Conservation (phyloP, 2,797 vertebrate species). For the Threskiornis aethiopicus region DNA sequence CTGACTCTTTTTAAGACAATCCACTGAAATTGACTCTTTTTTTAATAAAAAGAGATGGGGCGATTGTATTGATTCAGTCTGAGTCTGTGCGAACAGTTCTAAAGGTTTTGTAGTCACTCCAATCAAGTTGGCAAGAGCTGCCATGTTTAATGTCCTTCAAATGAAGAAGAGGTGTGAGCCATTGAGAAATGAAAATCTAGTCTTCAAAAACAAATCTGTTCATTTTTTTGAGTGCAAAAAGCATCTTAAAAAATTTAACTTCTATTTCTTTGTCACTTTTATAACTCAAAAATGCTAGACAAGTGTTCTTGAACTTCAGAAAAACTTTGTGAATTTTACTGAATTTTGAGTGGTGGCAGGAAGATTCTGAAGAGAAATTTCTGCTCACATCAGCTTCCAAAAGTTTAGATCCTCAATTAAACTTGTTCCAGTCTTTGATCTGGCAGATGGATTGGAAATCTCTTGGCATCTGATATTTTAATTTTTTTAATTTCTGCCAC, state of each 20-base stretch:
- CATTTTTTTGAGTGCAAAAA: constrained; percentile 32
- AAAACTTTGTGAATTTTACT: background rate
- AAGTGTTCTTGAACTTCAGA: background rate
- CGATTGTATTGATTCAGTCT: background rate
- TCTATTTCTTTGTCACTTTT: constrained; percentile 2
- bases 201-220: constrained; percentile 17
- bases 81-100: background rate
- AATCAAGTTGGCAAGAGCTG: background rate
- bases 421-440: background rate
- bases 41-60: background rate
- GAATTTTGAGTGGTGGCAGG: background rate
- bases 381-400: background rate
- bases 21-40: background rate
- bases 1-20: background rate
- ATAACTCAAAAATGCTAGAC: background rate
- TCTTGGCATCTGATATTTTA: background rate
- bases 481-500: background rate
- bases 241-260: constrained; percentile 49
- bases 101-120: background rate
- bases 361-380: background rate
- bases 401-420: background rate
- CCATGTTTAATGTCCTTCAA: constrained; percentile 3
- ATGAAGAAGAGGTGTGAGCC: constrained; percentile 35
- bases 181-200: constrained; percentile 9
- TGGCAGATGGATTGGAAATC: background rate